A percentile compares a stretch with the other conserved stretches of the same genome.
Conservation (phyloP, 2,113 vertebrate species). For the Corydoras sp. region DNA sequence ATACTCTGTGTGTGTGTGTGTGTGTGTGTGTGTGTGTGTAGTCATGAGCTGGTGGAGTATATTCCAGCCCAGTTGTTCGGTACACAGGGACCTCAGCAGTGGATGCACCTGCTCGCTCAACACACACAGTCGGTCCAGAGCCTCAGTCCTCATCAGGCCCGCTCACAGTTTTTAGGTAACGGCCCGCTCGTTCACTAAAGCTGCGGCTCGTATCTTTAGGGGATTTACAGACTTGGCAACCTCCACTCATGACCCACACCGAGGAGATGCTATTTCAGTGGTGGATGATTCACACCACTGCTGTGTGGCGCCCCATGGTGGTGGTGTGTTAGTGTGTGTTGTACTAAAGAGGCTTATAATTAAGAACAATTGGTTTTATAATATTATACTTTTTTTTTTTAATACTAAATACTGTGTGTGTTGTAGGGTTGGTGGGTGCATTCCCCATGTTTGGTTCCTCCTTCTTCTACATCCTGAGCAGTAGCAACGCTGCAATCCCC, state of each 20-base stretch:
- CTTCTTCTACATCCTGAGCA: constrained; percentile 85
- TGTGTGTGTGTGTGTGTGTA: constrained; percentile 49
- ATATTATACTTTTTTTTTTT: neutral
- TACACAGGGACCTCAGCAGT: constrained; percentile 73
- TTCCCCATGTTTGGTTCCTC: constrained; percentile 80
- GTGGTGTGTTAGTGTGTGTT: too few relatives aligned
- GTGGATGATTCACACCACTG: too few relatives aligned
- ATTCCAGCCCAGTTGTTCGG: constrained; percentile 78
- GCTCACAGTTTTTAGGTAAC: constrained; percentile 78
- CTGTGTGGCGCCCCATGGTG: too few relatives aligned
- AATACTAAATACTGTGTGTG: neutral
- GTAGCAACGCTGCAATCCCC: constrained; percentile 66
- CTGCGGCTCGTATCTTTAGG: too few relatives aligned
- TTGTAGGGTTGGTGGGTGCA: constrained; percentile 76
- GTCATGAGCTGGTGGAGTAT: constrained; percentile 85
- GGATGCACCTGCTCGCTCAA: constrained; percentile 81
- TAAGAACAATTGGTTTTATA: too few relatives aligned
- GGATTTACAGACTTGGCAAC: too few relatives aligned
- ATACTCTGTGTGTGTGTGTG: neutral
- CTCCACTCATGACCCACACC: too few relatives aligned
- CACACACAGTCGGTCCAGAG: constrained; percentile 82
- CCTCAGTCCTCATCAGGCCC: constrained; percentile 77
- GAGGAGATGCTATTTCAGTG: too few relatives aligned
- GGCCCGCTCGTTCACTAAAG: neutral
- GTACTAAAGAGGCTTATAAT: too few relatives aligned